Evolutionary conservation across 2,797 vertebrate genomes (phyloP).

Genomic region (Leucoraja ocellata): DNA sequence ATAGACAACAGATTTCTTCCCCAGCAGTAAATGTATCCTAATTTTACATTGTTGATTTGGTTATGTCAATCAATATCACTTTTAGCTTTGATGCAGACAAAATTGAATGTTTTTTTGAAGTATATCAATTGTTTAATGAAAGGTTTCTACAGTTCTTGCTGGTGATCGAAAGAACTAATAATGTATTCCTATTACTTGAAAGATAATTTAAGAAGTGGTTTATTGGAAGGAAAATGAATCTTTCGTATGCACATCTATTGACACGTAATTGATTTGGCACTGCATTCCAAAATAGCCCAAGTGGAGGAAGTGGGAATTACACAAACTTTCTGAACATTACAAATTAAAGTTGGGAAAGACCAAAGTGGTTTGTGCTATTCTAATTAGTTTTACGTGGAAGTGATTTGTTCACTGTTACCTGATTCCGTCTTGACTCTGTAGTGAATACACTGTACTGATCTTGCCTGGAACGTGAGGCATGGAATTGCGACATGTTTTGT

Average conservation of each 20-base stretch:
- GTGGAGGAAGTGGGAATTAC: not conserved
- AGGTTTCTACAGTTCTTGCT: not conserved
- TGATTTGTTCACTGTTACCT: not conserved
- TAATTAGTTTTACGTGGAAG: not conserved
- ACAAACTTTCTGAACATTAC: too few relatives aligned
- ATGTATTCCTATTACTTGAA: not conserved
- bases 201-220: not conserved
- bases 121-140: not conserved
- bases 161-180: not conserved
- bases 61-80: not conserved
- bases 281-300: too few relatives aligned
- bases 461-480: not conserved
- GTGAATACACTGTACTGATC: not conserved
- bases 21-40: not conserved
- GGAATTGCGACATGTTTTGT: not conserved
- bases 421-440: constrained; percentile 4
- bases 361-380: constrained; percentile 35
- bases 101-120: not conserved
- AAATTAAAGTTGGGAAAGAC: constrained; percentile 15
- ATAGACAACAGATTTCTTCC: not conserved
- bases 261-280: not conserved
- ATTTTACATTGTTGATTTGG: not conserved
- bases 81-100: not conserved
- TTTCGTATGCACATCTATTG: not conserved
- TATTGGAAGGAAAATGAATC: not conserved